Evolutionary conservation across 2,888 invertebrate genomes (phyloP).

Genomic region (Zygaena filipendulae): DNA sequence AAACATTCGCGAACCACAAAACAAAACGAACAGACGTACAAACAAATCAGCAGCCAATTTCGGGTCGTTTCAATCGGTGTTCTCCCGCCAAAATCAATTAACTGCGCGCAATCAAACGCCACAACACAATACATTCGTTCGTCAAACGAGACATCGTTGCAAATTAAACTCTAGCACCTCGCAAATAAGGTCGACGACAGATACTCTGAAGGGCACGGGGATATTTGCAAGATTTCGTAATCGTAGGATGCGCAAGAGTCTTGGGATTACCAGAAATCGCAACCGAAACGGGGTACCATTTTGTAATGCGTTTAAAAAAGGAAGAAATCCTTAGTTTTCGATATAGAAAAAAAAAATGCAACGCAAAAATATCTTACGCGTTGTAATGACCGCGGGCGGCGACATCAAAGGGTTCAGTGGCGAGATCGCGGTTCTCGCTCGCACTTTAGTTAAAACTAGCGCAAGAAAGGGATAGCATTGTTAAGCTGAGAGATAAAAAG

Average conservation of each 20-base stretch:
- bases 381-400: slow-evolving; percentile 55
- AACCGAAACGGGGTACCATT: slow-evolving; percentile 43
- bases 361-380: slow-evolving; percentile 43
- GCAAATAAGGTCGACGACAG: slow-evolving; percentile 8
- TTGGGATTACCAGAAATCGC: slow-evolving; percentile 54
- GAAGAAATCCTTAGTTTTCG: slow-evolving; percentile 58
- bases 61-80: slow-evolving; percentile 36
- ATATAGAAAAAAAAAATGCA: slow-evolving; percentile 47
- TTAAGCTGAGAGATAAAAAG: slow-evolving; percentile 39
- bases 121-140: slow-evolving; percentile 17
- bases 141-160: no score
- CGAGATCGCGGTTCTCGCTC: slow-evolving; percentile 32
- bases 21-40: slow-evolving; percentile 34
- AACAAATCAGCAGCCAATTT: slow-evolving; percentile 33
- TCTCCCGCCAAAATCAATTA: slow-evolving; percentile 58
- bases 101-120: slow-evolving; percentile 37
- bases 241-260: slow-evolving; percentile 42
- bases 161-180: no score
- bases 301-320: no score
- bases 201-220: slow-evolving; percentile 1
- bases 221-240: slow-evolving; percentile 27
- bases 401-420: slow-evolving; percentile 48
- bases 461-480: slow-evolving; percentile 24
- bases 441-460: slow-evolving; percentile 10
- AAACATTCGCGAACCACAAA: no score